Evolutionary conservation across 37 sponge, comb jelly and placozoan species (phyloP).

Genomic region (Hexactinellida sp.): DNA sequence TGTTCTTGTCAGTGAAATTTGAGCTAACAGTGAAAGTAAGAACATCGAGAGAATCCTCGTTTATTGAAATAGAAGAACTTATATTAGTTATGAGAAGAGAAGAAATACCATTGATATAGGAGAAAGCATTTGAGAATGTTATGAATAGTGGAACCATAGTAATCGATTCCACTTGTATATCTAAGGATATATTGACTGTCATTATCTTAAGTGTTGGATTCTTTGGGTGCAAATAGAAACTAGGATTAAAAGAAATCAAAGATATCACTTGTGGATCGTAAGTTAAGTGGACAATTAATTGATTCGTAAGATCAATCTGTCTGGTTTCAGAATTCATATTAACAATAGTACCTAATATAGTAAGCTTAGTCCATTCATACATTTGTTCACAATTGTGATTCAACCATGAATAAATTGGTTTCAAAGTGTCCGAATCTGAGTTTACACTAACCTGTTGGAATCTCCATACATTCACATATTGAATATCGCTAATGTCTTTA

Average conservation of each 20-base stretch:
- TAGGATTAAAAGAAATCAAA: neutral
- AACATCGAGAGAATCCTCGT: neutral
- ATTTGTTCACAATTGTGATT: constrained; percentile 11
- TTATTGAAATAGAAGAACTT: neutral
- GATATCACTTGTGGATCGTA: neutral
- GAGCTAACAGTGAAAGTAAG: neutral
- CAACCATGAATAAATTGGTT: neutral
- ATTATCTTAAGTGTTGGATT: neutral
- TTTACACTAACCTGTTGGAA: neutral
- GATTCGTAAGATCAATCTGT: neutral
- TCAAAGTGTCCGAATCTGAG: neutral
- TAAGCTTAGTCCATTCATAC: neutral
- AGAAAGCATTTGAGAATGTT: neutral
- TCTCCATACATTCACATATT: neutral
- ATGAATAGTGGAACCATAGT: neutral
- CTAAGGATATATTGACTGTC: neutral
- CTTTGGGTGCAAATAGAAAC: neutral
- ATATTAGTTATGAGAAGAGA: neutral
- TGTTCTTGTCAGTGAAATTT: neutral
- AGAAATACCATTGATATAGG: neutral
- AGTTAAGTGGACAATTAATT: neutral
- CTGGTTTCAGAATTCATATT: neutral
- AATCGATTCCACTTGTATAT: neutral
- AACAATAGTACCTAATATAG: neutral
- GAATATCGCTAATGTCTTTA: neutral